Base-by-base conservation (phyloP, 2,113 vertebrate species). In the Menura novaehollandiae region DNA sequence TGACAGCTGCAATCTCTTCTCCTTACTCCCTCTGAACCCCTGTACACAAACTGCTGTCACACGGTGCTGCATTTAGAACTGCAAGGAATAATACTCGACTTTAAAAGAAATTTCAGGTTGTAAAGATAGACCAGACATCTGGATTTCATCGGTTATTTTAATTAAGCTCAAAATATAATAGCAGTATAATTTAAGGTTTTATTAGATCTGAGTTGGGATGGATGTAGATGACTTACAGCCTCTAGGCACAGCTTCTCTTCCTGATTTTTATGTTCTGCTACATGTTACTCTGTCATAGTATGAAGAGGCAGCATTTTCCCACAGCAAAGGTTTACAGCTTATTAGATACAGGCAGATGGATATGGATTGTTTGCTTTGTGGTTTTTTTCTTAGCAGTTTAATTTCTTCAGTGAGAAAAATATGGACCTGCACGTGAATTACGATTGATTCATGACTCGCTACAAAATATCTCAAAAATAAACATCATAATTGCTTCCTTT, bases 401-500 rank as follows among this genome's bases (percentile, higher is more conserved):
- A 60, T 93, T 79, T 91, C 21, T 84, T 94, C 30, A 41, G 33
- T 77, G 56, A 89, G 44, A 86, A 80, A 96, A 91, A 78, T 52
- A 39, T 59, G 52, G 66, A 53, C 39, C 83, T 91, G 26, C 15
- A 58, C 21, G n/a, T 76, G 49, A 89, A 89, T 92, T 91, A 83
- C 83, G 52, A 90, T 55, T 88, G 44, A 84, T 88, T 84, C 55
- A 67, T 78, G 18, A n/a, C 27, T 94, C 2, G 4, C 53, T 89
- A 63, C 28, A 66, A 95, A 95, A 92, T 80, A 89, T 66, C 76
- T 85, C 41, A 67, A 80, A 89, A 96, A 73, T 76, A 84, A 92
- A 84, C 85, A 85, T 72, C 46, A 15, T 91, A 91, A 76, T 90
- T 75, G 16, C 24, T 91, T 95, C 59, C 55, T 78, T 89, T 95